Percentiles rank a stretch among this genome's conserved stretches.
These are phyloP conservation scores for Stomatorhinus walkeri DNA, from an alignment of 2,797 vertebrate genomes.

Conservation along the genomic window DNA sequence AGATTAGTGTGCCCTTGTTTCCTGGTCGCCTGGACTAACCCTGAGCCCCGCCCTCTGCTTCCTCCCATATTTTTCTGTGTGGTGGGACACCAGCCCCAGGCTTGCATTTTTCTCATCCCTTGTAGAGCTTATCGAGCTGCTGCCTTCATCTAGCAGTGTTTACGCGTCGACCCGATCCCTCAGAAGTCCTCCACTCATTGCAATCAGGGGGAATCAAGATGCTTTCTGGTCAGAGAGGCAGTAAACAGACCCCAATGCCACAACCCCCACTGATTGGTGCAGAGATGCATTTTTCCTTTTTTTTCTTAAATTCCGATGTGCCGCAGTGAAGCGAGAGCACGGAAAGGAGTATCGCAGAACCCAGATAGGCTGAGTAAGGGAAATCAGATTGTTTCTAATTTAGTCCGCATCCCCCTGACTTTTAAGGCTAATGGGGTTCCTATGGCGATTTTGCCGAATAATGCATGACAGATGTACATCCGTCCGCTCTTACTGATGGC, in stretches of 20 bases:
- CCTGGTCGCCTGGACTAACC: neutral
- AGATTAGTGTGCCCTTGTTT: neutral
- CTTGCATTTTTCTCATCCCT: constrained; percentile 28
- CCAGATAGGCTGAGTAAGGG: constrained; percentile 28
- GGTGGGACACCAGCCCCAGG: constrained; percentile 4
- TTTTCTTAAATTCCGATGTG: constrained; percentile 35
- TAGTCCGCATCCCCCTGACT: constrained; percentile 32
- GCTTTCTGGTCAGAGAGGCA: constrained; percentile 28
- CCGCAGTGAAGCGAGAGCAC: constrained; percentile 19
- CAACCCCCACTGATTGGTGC: constrained; percentile 33
- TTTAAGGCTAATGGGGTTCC: constrained; percentile 41
- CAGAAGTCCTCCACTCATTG: constrained; percentile 27
- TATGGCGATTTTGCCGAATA: constrained; percentile 42
- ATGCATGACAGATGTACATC: constrained; percentile 57
- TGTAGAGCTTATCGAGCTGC: constrained; percentile 10
- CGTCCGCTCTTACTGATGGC: constrained; percentile 40
- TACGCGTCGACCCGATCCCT: constrained; percentile 27
- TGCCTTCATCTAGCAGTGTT: constrained; percentile 30
- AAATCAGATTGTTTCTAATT: constrained; percentile 42
- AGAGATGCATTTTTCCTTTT: constrained; percentile 29
- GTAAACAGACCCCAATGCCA: constrained; percentile 30
- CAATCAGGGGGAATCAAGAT: constrained; percentile 36
- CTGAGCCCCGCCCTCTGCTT: neutral
- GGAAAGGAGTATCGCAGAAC: constrained; percentile 18
- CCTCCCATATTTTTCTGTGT: neutral